Evolutionary conservation across 30 jellyfish, hydroid and myxozoan genomes (phyloP).

Genomic region (Chironex yamaguchii): DNA sequence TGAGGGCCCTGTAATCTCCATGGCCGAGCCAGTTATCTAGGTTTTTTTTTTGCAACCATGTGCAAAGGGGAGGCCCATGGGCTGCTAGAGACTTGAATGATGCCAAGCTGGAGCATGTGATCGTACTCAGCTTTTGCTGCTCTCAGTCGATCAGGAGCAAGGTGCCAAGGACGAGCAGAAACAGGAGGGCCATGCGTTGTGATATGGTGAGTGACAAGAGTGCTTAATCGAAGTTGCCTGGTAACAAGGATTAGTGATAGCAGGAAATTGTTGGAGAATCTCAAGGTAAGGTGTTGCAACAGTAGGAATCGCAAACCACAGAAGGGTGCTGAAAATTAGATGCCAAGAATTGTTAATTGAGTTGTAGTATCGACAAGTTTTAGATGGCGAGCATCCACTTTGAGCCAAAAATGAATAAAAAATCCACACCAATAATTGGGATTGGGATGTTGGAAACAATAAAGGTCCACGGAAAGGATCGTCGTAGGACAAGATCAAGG

Average conservation of each 20-base stretch:
- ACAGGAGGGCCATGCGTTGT: slow-evolving; percentile 49
- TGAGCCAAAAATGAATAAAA: too few species aligned
- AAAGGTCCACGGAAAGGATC: too few species aligned
- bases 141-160: slow-evolving; percentile 39
- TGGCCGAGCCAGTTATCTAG: slow-evolving; percentile 64
- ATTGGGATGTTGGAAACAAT: too few species aligned
- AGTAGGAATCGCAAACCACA: not conserved
- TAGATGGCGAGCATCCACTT: too few species aligned
- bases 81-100: slow-evolving; percentile 36
- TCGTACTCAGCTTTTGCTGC: slow-evolving; percentile 33
- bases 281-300: not conserved
- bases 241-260: not conserved
- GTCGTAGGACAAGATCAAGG: too few species aligned
- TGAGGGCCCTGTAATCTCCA: slow-evolving; percentile 63
- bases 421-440: too few species aligned
- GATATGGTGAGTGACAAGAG: slow-evolving; percentile 51
- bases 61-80: slow-evolving; percentile 66
- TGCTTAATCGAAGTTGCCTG: slow-evolving; percentile 26
- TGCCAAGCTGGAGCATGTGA: slow-evolving; percentile 22
- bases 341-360: not conserved
- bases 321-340: not conserved
- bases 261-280: not conserved
- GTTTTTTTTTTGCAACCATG: slow-evolving; percentile 59
- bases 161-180: slow-evolving; percentile 60
- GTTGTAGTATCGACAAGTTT: slow-evolving; percentile 8